A percentile compares a stretch with the other conserved stretches of the same genome.
phyloP scores from a whole-genome alignment of 2,113 vertebrate species.

The Panurus biarmicus region DNA sequence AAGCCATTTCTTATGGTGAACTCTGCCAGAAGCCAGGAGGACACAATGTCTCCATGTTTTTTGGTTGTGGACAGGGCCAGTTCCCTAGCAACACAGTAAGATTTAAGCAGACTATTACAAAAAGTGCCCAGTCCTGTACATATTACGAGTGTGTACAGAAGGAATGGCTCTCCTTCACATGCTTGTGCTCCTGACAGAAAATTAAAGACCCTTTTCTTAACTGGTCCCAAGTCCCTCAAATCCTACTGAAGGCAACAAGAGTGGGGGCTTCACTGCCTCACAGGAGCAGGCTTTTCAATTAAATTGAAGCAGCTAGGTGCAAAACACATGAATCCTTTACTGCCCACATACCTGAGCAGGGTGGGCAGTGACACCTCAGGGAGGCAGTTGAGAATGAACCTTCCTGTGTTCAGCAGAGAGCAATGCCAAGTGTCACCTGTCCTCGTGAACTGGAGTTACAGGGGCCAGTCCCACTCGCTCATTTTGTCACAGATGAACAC shows the following conservation, averaged over 20 bases:
- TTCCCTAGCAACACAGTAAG: constrained; percentile 12
- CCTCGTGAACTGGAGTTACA: neutral
- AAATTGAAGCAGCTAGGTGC: neutral
- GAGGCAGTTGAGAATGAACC: neutral
- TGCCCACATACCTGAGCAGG: neutral
- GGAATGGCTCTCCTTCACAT: neutral
- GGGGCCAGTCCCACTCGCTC: neutral
- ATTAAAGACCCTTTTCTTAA: neutral
- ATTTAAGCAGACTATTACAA: neutral
- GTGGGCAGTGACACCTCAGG: neutral
- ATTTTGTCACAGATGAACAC: neutral
- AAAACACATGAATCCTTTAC: neutral
- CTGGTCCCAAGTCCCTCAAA: neutral
- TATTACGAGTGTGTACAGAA: neutral
- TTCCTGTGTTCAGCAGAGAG: neutral
- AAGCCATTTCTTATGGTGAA: neutral
- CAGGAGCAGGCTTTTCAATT: neutral
- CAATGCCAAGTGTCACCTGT: neutral
- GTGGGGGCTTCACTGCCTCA: neutral
- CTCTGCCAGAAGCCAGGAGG: constrained; percentile 17
- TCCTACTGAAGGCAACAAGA: neutral
- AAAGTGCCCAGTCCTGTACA: neutral
- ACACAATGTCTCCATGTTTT: neutral
- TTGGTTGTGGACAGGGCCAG: neutral
- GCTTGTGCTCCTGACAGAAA: fast-evolving